A percentile compares a stretch with the other conserved stretches of the same genome.
Evolutionary conservation across 2,888 invertebrate genomes (phyloP).

Genomic region (Tineola bisselliella): DNA sequence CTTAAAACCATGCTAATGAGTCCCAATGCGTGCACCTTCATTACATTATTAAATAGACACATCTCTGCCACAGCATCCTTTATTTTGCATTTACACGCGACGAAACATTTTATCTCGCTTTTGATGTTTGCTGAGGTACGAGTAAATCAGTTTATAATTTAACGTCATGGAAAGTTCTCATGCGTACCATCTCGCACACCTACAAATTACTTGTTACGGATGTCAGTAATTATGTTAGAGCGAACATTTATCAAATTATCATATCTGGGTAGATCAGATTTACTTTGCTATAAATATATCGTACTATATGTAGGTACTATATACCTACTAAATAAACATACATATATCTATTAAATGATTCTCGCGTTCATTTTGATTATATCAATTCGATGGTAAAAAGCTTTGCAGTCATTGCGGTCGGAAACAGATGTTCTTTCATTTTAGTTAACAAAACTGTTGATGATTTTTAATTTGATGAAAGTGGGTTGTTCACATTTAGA

Average conservation of each 20-base stretch:
- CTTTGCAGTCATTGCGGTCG: too few relatives aligned
- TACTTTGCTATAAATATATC: background rate
- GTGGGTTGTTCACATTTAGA: too few relatives aligned
- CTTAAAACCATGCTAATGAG: background rate
- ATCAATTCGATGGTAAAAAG: too few relatives aligned
- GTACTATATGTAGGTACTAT: too few relatives aligned
- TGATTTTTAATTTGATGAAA: too few relatives aligned
- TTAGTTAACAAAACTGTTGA: too few relatives aligned
- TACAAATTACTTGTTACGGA: conserved; percentile 1
- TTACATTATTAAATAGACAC: background rate
- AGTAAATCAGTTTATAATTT: conserved; percentile 9
- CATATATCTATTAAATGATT: too few relatives aligned
- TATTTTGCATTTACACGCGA: background rate
- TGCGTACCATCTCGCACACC: background rate
- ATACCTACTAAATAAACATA: too few relatives aligned
- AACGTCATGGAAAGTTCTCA: background rate
- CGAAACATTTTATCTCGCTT: conserved; percentile 6
- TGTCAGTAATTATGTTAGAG: conserved; percentile 1
- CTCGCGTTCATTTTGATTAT: too few relatives aligned
- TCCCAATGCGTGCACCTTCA: background rate
- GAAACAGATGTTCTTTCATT: too few relatives aligned
- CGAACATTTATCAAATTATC: conserved; percentile 1
- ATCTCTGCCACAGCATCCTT: background rate
- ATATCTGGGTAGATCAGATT: background rate
- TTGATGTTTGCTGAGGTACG: background rate